These are phyloP conservation scores for Campylorhamphus procurvoides DNA, from an alignment of 2,113 vertebrate genomes.

Conservation along the genomic window DNA sequence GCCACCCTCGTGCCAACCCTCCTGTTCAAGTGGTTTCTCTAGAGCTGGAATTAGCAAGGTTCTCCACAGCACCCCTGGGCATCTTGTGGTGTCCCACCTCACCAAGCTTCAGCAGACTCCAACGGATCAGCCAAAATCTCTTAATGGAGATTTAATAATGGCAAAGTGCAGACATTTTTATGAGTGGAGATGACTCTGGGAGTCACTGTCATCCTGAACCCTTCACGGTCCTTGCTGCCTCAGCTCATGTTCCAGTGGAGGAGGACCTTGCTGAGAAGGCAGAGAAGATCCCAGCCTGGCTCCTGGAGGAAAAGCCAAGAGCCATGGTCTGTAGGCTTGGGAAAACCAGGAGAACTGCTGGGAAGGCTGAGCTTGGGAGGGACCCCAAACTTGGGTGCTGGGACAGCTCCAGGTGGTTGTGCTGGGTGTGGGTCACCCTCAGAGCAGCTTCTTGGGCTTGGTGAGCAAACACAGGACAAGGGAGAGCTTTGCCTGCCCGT, in stretches of 20 bases:
- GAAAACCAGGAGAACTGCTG: not conserved
- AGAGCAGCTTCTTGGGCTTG: too few relatives aligned
- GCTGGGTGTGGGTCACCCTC: too few relatives aligned
- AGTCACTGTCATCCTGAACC: too few relatives aligned
- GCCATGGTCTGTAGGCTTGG: not conserved
- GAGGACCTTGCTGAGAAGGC: not conserved
- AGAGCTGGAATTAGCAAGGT: not conserved
- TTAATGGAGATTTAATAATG: not conserved
- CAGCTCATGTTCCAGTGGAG: not conserved
- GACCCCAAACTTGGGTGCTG: too few relatives aligned
- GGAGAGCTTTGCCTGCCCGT: too few relatives aligned
- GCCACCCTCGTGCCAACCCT: not conserved
- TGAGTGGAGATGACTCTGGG: not conserved
- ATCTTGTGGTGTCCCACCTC: not conserved
- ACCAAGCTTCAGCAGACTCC: not conserved
- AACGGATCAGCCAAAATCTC: not conserved
- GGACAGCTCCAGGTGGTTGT: too few relatives aligned
- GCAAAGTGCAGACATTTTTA: not conserved
- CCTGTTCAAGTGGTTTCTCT: not conserved
- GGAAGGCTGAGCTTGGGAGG: not conserved
- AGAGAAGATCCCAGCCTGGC: not conserved
- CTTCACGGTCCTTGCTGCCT: not conserved
- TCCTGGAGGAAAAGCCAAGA: not conserved
- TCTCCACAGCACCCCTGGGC: not conserved
- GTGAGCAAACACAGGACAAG: too few relatives aligned